Evolutionary conservation across 2,797 vertebrate species (phyloP), one percentile per base, ranked within the genome.

Genomic region (Aulostomus chinensis): DNA sequence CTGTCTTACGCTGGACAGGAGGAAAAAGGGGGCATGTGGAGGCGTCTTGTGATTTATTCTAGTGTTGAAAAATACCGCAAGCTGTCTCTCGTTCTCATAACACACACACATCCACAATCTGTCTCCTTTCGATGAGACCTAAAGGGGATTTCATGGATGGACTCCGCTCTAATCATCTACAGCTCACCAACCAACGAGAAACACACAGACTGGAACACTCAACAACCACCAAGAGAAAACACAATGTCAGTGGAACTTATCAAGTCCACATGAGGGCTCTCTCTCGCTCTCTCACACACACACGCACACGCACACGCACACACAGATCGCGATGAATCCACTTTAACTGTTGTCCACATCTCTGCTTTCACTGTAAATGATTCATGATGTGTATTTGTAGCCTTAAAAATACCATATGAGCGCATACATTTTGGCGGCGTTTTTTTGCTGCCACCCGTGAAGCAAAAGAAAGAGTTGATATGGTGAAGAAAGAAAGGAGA

Each of bases 141-240:
- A 74, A 78, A 76, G 68, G 80, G 76, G 78, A 87, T 88, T 89
- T 86, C 84, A 89, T 85, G 87, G 85, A 82, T 88, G 83, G 84
- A 78, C 83, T 88, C 63, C 72, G 24, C 66, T 88, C 73, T 87
- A 88, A 89, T 87, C 83, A 87, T 83, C 73, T 85, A 61, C 86
- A 86, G 87, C 78, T 86, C 76, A 52, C 35, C 70, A 50, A 53
- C 83, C 82, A 76, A 83, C 67, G 80, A 82, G 80, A 81, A 88
- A 73, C 83, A 84, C 74, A 79, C 73, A 81, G 81, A 85, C 78
- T 79, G 78, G 82, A 88, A 85, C 72, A 50, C 84, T 83, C 81
- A 76, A 68, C 78, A 82, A 85, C 84, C 86, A 76, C 85, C 63
- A 75, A 88, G 84, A 84, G 80, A 87, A 89, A 88, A 87, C 81